phyloP scores from a whole-genome alignment of 2,888 invertebrate species.

The Ectemnius cavifrons region DNA sequence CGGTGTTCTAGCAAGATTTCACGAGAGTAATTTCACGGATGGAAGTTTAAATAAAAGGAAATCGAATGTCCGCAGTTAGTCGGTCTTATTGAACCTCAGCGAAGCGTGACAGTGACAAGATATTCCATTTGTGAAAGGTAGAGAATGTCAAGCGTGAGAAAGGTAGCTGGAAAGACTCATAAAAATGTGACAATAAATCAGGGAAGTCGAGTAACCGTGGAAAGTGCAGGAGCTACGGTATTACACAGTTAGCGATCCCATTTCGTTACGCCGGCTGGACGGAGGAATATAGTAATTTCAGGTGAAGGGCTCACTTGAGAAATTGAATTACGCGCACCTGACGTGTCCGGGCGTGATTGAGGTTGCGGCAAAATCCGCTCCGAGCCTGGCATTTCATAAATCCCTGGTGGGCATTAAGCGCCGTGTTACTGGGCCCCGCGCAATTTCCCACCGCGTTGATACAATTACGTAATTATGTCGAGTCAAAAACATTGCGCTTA shows the following conservation, averaged over 20 bases:
- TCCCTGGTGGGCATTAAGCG: conserved; percentile 39
- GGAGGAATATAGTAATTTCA: conserved; percentile 35
- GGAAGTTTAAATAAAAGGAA: conserved; percentile 26
- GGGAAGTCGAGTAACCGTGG: too few species aligned
- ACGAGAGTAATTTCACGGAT: conserved; percentile 29
- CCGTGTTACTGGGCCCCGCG: conserved; percentile 30
- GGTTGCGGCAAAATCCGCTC: conserved; percentile 38
- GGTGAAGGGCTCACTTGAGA: conserved; percentile 41
- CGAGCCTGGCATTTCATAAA: conserved; percentile 40
- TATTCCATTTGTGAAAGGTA: too few species aligned
- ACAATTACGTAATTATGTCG: conserved; percentile 2
- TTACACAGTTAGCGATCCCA: too few species aligned
- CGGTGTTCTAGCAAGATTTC: not conserved
- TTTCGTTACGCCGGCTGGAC: not conserved
- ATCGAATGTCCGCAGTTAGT: conserved; percentile 6
- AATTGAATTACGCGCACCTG: conserved; percentile 56
- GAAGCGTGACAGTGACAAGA: too few species aligned
- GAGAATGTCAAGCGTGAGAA: too few species aligned
- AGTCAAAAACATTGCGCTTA: not conserved
- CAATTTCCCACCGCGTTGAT: conserved; percentile 6
- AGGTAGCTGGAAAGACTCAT: too few species aligned
- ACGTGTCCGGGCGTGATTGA: conserved; percentile 54
- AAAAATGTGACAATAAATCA: too few species aligned
- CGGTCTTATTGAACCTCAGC: conserved; percentile 17
- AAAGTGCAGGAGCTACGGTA: too few species aligned